Evolutionary conservation across 2,113 vertebrate species (phyloP).

Genomic region (Bubalus kerabau): DNA sequence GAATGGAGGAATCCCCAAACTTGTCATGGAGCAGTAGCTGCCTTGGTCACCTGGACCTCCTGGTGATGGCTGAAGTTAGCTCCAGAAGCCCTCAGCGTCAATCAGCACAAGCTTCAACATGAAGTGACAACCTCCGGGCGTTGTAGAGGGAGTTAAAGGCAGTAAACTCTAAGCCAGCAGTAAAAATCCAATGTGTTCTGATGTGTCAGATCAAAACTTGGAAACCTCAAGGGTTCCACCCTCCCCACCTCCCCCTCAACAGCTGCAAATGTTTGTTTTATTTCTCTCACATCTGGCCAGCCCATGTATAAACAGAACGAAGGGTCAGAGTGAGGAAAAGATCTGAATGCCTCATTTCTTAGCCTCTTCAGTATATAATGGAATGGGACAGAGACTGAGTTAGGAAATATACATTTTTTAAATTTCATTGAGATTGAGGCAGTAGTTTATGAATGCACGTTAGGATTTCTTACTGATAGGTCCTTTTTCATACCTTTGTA

Average conservation of each 20-base stretch:
- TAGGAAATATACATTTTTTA: not conserved
- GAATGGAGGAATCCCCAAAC: not conserved
- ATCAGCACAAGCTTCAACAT: not conserved
- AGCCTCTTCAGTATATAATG: not conserved
- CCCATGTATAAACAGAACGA: conserved; percentile 43
- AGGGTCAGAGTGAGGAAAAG: conserved; percentile 17
- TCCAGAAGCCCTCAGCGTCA: not conserved
- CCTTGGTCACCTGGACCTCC: not conserved
- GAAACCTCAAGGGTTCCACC: conserved; percentile 34
- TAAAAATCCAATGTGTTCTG: conserved; percentile 38
- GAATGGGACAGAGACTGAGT: not conserved
- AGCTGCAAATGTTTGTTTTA: conserved; percentile 64
- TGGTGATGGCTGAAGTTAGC: not conserved
- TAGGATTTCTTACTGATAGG: not conserved
- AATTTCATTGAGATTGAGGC: not conserved
- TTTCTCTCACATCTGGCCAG: conserved; percentile 61
- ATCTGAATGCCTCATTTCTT: conserved; percentile 25
- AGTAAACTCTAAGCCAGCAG: not conserved
- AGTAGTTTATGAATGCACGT: not conserved
- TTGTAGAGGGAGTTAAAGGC: not conserved
- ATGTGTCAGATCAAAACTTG: conserved; percentile 45
- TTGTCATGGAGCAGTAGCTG: not conserved
- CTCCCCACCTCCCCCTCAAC: not conserved
- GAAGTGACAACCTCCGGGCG: not conserved
- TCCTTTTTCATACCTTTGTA: not conserved